Evolutionary conservation across 2,113 vertebrate species (phyloP).

Genomic region (Macrotis lagotis): DNA sequence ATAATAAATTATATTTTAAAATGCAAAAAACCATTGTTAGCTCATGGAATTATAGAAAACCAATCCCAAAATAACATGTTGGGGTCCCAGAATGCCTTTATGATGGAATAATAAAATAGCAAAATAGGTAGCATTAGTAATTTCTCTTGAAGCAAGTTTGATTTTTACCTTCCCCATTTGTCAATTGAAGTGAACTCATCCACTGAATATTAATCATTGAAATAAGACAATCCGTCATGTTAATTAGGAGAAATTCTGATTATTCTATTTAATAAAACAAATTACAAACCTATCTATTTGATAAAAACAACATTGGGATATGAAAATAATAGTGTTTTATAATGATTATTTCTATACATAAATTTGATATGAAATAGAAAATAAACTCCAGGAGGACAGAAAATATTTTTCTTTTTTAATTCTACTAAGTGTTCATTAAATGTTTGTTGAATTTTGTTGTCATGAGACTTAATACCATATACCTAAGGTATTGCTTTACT

Average conservation of each 20-base stretch:
- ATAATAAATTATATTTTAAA: background rate
- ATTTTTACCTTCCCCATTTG: background rate
- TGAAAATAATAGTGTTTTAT: background rate
- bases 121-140: background rate
- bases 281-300: background rate
- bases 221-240: background rate
- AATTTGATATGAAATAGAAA: background rate
- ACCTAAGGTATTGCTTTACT: background rate
- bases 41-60: background rate
- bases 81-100: background rate
- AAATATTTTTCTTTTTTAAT: background rate
- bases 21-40: background rate
- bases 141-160: background rate
- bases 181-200: constrained; percentile 1
- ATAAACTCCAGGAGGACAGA: background rate
- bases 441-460: background rate
- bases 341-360: background rate
- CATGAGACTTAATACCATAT: background rate
- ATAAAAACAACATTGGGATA: background rate
- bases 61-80: background rate
- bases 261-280: background rate
- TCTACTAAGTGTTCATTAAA: background rate
- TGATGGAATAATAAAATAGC: background rate
- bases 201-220: background rate
- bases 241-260: constrained; percentile 36